Base-by-base conservation (phyloP, 2,797 vertebrate species). In the Phyllotis vaccarum region DNA sequence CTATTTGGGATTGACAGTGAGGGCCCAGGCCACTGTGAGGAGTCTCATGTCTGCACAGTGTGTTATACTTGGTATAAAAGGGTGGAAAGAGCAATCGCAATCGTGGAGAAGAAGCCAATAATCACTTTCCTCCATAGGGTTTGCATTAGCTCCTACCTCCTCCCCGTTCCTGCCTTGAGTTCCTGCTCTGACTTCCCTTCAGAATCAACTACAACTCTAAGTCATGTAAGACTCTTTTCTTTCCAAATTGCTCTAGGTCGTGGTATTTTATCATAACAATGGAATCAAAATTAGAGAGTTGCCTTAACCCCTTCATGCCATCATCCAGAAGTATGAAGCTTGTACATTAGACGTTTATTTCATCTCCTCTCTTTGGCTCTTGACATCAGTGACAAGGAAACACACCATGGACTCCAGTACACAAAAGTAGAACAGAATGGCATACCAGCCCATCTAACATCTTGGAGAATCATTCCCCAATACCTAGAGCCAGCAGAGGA, bases 1-100 rank as follows among this genome's bases (percentile, higher is more conserved):
- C 46, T 49, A 49, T 49, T 49, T 49, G 46, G 5, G 46, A 49
- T 49, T 49, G 46, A 49, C 9, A 49, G 46, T 49, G 46, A 49
- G 46, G 46, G 46, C 46, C 46, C 46, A 49, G 46, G 46, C 46
- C 46, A 43, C 56, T 62, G 14, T 17, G 56, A 62, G 27, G 27
- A 31, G 24, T 5, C 27, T 31, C 80, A 19, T 31, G 1, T 8
- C 43, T 34, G 29, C 19, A 12, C 40, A 66, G 43, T 29, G 8
- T 17, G 17, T 46, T 16, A 29, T 21, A 17, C 0, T 3, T 78
- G 46, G 8, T 52, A 10, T 10, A 52, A 78, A 46, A 52, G 29
- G 34, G 46, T 7, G 14, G 16, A 1, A 16, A 19, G 14, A 66
- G 5, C 6, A 24, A 5, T 9, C 29, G 5, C 6, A 24, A 5